Conservation (phyloP, 2,797 vertebrate genomes). For the Arnoldichthys spilopterus region DNA sequence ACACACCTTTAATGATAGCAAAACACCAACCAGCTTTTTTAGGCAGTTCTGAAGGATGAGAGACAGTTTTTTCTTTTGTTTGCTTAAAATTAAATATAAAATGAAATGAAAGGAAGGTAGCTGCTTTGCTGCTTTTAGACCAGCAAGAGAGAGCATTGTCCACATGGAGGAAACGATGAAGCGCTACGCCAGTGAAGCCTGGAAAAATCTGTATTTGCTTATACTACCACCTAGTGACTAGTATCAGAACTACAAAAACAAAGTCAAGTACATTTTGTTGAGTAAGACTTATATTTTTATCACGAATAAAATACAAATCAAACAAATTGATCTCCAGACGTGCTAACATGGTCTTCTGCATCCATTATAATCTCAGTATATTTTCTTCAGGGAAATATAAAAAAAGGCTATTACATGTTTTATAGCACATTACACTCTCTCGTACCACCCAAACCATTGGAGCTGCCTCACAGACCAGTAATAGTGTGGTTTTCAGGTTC, state of each 20-base stretch:
- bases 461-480: background rate
- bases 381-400: background rate
- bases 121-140: background rate
- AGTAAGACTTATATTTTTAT: constrained; percentile 28
- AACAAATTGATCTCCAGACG: background rate
- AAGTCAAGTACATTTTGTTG: background rate
- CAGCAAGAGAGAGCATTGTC: background rate
- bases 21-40: background rate
- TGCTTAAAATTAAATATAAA: background rate
- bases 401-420: background rate
- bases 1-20: background rate
- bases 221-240: constrained; percentile 54
- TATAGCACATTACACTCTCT: background rate
- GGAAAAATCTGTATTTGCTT: constrained; percentile 8
- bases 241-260: constrained; percentile 31
- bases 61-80: background rate
- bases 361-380: background rate
- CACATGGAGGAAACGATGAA: background rate
- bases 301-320: constrained; percentile 10
- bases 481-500: background rate
- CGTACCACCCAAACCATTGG: background rate
- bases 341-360: background rate
- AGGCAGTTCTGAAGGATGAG: background rate
- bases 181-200: background rate
- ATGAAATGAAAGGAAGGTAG: background rate